phyloP scores from a whole-genome alignment of 2,797 vertebrate species.

The Phoeniculus purpureus region DNA sequence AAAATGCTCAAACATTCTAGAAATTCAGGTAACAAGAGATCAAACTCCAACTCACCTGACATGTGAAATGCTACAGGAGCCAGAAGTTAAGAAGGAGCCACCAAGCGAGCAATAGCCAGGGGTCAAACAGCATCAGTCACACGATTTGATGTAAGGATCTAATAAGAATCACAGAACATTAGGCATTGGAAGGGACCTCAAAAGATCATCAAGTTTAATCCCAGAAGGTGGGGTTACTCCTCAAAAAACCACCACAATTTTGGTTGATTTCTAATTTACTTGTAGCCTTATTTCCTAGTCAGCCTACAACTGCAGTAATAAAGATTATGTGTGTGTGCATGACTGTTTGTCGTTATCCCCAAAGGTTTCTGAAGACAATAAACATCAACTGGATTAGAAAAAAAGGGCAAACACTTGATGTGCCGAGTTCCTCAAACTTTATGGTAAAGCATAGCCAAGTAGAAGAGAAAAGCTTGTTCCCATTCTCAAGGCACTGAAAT shows the following conservation, averaged over 20 bases:
- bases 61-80: background rate
- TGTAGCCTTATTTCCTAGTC: background rate
- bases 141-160: background rate
- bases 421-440: background rate
- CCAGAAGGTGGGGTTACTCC: background rate
- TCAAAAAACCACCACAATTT: background rate
- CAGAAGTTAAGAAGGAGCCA: background rate
- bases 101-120: background rate
- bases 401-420: background rate
- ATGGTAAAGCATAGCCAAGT: background rate
- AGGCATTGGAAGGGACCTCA: no score
- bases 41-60: background rate
- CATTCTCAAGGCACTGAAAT: background rate
- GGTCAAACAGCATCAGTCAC: slow-evolving; percentile 20
- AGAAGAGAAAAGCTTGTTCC: background rate
- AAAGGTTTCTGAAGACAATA: background rate
- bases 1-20: background rate
- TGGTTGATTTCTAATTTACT: background rate
- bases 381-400: background rate
- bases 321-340: background rate
- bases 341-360: background rate
- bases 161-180: no score
- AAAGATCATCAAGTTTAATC: no score
- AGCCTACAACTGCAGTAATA: background rate
- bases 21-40: slow-evolving; percentile 7